Evolutionary conservation across 2,888 invertebrate genomes (phyloP).

Genomic region (Phyllotreta cruciferae): DNA sequence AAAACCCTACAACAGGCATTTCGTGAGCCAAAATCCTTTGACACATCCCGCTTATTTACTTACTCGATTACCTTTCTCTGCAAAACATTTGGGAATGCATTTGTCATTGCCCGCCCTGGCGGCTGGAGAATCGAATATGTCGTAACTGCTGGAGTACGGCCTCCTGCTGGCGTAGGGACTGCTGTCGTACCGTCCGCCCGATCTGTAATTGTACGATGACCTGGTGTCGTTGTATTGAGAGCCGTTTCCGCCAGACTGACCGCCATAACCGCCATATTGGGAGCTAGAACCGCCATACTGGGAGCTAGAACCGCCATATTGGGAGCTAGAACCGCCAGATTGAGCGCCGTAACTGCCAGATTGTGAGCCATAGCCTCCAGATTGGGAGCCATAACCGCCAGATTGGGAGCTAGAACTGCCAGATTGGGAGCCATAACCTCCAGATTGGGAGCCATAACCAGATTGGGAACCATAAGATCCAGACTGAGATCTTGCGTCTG

Average conservation of each 20-base stretch:
- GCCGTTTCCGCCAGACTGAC: too few relatives aligned
- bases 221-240: slow-evolving; percentile 36
- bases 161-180: slow-evolving; percentile 52
- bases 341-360: background rate
- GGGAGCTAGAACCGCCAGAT: slow-evolving; percentile 52
- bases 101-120: slow-evolving; percentile 67
- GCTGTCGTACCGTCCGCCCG: slow-evolving; percentile 42
- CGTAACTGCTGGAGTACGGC: slow-evolving; percentile 61
- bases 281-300: too few relatives aligned
- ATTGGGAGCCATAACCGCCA: slow-evolving; percentile 22
- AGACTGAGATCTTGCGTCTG: slow-evolving; percentile 13
- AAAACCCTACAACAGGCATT: slow-evolving; percentile 66
- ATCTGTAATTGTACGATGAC: slow-evolving; percentile 54
- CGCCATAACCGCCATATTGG: slow-evolving; percentile 8
- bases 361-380: slow-evolving; percentile 12
- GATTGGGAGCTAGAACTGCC: slow-evolving; percentile 29
- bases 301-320: slow-evolving; percentile 8
- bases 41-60: slow-evolving; percentile 14
- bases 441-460: slow-evolving; percentile 18
- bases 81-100: slow-evolving; percentile 86
- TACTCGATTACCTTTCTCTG: slow-evolving; percentile 84
- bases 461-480: slow-evolving; percentile 22
- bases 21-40: background rate
- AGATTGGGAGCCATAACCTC: slow-evolving; percentile 24
- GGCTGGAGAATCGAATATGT: slow-evolving; percentile 60